Evolutionary conservation across 1,140 invertebrate species (phyloP).

Genomic region (Drosophila insularis): DNA sequence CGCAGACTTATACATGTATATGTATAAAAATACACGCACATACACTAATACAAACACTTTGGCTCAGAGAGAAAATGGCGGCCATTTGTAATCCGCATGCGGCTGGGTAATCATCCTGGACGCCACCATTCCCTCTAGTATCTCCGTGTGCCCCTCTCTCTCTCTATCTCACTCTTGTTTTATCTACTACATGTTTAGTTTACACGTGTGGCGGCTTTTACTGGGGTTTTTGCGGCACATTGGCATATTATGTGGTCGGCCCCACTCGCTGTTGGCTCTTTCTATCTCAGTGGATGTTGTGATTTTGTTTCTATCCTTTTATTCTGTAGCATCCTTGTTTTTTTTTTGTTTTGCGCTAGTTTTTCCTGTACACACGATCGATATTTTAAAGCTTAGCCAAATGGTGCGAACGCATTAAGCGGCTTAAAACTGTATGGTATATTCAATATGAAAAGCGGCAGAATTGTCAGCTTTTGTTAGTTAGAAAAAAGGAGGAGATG

Average conservation of each 20-base stretch:
- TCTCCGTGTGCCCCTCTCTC: neutral
- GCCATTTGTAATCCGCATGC: conserved; percentile 80
- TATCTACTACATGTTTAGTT: conserved; percentile 10
- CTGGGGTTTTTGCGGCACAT: conserved; percentile 63
- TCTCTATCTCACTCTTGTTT: conserved; percentile 8
- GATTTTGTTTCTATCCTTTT: conserved; percentile 56
- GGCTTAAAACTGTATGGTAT: conserved; percentile 35
- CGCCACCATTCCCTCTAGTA: conserved; percentile 23
- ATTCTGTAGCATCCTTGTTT: conserved; percentile 29
- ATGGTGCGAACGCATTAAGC: conserved; percentile 46
- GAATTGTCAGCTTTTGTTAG: conserved; percentile 38
- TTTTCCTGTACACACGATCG: conserved; percentile 51
- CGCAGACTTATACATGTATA: neutral
- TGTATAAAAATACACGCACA: neutral
- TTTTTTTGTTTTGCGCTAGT: conserved; percentile 24
- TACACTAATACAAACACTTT: neutral
- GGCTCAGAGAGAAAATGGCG: conserved; percentile 67
- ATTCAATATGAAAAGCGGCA: conserved; percentile 10
- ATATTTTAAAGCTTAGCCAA: conserved; percentile 78
- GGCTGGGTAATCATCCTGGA: conserved; percentile 76
- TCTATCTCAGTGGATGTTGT: conserved; percentile 39
- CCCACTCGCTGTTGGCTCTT: conserved; percentile 3
- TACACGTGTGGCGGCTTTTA: conserved; percentile 62
- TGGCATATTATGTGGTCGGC: conserved; percentile 72
- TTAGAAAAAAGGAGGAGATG: neutral